A percentile compares a stretch with the other conserved stretches of the same genome.
Evolutionary conservation across 2,113 vertebrate species (phyloP).

Genomic region (Manacus vitellinus): DNA sequence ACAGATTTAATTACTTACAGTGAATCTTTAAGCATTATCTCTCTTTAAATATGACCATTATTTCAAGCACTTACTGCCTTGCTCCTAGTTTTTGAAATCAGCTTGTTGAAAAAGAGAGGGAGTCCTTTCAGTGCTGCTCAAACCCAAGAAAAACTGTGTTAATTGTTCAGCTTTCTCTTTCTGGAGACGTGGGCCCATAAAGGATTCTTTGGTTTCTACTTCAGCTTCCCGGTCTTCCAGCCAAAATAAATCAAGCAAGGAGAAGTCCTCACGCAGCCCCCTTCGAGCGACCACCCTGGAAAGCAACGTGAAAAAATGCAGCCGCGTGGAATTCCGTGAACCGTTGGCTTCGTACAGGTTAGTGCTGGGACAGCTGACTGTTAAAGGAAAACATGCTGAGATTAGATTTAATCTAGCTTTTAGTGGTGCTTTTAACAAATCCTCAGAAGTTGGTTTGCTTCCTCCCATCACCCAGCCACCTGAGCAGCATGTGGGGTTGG

Average conservation of each 20-base stretch:
- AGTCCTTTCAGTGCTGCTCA: background rate
- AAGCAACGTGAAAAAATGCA: constrained; percentile 85
- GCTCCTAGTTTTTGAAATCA: background rate
- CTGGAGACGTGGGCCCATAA: constrained; percentile 71
- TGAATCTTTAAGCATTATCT: background rate
- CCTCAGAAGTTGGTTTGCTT: background rate
- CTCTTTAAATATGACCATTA: background rate
- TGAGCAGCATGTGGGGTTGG: background rate
- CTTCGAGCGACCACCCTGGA: constrained; percentile 89
- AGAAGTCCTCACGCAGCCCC: constrained; percentile 88
- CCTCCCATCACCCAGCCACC: background rate
- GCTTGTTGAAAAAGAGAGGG: background rate
- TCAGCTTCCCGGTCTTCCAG: constrained; percentile 71
- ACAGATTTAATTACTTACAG: background rate
- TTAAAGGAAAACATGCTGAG: background rate
- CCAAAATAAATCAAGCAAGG: constrained; percentile 76
- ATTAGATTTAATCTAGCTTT: background rate
- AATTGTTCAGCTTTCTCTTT: background rate
- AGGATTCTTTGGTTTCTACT: constrained; percentile 63
- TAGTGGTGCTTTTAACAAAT: background rate
- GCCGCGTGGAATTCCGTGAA: constrained; percentile 85
- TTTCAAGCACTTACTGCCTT: background rate
- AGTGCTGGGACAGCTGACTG: background rate
- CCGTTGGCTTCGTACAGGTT: constrained; percentile 89
- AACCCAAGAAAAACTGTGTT: background rate